Evolutionary conservation across 2,888 invertebrate genomes (phyloP), one percentile per base, ranked within the genome.

Genomic region (Orchesellides sinensis): DNA sequence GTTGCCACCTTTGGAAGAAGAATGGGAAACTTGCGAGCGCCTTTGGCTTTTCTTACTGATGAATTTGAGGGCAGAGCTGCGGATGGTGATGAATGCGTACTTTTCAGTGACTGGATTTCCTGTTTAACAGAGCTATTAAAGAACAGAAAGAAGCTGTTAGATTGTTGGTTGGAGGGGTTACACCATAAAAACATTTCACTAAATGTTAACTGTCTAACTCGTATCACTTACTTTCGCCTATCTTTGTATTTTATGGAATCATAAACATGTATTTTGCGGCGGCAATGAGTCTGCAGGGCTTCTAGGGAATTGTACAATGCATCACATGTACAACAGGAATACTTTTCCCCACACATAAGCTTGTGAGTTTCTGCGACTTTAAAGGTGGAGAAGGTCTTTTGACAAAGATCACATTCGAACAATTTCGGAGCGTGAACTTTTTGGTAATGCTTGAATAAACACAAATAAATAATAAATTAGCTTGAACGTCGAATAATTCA

Each of bases 381-480:
- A 84, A 89, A 89, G 0, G 90, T 90, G 0, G 90, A 90, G 81
- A 91, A 91, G 52, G 89, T 89, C 83, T 90, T 91, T 0, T 89
- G 87, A 73, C 91, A 91, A 27, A 86, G 87, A 0, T 88, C 88
- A 75, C 91, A 91, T 6, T 88, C 84, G 74, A 89, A 90, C n/a
- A 87, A 89, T 83, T 90, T 91, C 8, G 90, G 89, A 0, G 91
- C 91, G 49, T 91, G 91, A 21, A 91, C 90, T 88, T 91, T 91
- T 27, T 91, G 87, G 80, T 90, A 91, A 83, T 91, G 91, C 91
- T 91, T 85, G 1, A 89, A 86, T 59, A 45, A 70, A 54, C 29
- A 65, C 45, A 29, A 49, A 10, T 27, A 56, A 52, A 47, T 66
- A 61, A 75, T 49, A 65, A 19, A 66, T 19, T 12, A 14, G 6